phyloP scores from a whole-genome alignment of 1,140 invertebrate species.

The Lysiphlebus fabarum region DNA sequence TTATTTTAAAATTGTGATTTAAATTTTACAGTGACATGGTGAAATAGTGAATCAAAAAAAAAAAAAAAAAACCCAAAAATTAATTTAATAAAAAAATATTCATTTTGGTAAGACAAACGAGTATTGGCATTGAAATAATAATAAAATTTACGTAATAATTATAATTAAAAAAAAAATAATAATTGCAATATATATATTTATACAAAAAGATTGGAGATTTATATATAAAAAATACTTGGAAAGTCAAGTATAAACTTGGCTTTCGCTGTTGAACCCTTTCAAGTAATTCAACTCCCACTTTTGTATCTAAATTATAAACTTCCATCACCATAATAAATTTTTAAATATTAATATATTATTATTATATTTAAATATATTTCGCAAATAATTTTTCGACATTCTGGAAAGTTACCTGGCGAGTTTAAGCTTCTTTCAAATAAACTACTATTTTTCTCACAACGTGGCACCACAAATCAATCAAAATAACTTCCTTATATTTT shows the following conservation, averaged over 20 bases:
- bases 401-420: conserved; percentile 24
- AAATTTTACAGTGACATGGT: too few relatives aligned
- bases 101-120: too few relatives aligned
- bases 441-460: conserved; percentile 23
- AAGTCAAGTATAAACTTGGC: neutral
- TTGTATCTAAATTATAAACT: neutral
- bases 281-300: neutral
- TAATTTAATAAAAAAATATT: too few relatives aligned
- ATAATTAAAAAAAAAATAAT: too few relatives aligned
- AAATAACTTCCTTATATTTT: neutral
- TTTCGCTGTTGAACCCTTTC: conserved; percentile 10
- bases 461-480: conserved; percentile 34
- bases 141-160: too few relatives aligned
- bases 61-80: too few relatives aligned
- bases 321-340: neutral
- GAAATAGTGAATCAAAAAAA: too few relatives aligned
- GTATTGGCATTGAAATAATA: too few relatives aligned
- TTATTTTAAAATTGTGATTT: too few relatives aligned
- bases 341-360: neutral
- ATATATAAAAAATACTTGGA: too few relatives aligned
- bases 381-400: neutral
- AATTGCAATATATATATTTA: too few relatives aligned
- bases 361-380: conserved; percentile 2
- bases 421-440: neutral
- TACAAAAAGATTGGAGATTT: too few relatives aligned